A percentile compares a stretch with the other conserved stretches of the same genome.
Evolutionary conservation across 1,140 invertebrate species (phyloP).

Genomic region (Dendrolimus punctatus): DNA sequence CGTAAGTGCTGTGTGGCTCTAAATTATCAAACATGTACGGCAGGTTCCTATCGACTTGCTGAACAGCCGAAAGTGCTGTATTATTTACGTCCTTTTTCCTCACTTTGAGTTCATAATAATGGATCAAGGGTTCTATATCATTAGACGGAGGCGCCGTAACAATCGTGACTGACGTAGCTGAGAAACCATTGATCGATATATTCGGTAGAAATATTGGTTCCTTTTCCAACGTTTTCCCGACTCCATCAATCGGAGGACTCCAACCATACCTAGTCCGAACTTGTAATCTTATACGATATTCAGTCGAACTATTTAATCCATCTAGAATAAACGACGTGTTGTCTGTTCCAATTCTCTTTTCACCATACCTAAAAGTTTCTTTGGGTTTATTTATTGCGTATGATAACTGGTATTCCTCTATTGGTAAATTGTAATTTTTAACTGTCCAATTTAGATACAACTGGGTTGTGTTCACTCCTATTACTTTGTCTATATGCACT

Average conservation of each 20-base stretch:
- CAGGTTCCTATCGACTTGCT: constrained; percentile 75
- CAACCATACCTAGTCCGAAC: constrained; percentile 63
- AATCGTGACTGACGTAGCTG: constrained; percentile 84
- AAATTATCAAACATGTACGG: constrained; percentile 85
- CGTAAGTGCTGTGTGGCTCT: constrained; percentile 82
- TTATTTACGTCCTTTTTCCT: constrained; percentile 73
- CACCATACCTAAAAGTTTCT: constrained; percentile 16
- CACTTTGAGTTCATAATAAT: constrained; percentile 82
- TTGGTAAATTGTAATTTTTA: constrained; percentile 81
- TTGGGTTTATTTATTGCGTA: neutral
- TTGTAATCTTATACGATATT: constrained; percentile 72
- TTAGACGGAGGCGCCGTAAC: constrained; percentile 80
- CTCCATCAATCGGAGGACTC: constrained; percentile 57
- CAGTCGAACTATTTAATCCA: constrained; percentile 74
- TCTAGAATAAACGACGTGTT: constrained; percentile 77
- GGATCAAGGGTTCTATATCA: constrained; percentile 79
- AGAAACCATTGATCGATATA: constrained; percentile 83
- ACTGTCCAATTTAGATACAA: constrained; percentile 89
- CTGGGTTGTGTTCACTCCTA: constrained; percentile 80
- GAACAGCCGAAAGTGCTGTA: constrained; percentile 75
- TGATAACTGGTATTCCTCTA: constrained; percentile 73
- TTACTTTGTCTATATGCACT: constrained; percentile 81
- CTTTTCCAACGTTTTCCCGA: constrained; percentile 76
- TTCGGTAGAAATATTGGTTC: constrained; percentile 86
- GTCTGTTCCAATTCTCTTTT: constrained; percentile 68